Base-by-base conservation (phyloP, 2,888 invertebrate genomes). In the Aporophyla lueneburgensis region DNA sequence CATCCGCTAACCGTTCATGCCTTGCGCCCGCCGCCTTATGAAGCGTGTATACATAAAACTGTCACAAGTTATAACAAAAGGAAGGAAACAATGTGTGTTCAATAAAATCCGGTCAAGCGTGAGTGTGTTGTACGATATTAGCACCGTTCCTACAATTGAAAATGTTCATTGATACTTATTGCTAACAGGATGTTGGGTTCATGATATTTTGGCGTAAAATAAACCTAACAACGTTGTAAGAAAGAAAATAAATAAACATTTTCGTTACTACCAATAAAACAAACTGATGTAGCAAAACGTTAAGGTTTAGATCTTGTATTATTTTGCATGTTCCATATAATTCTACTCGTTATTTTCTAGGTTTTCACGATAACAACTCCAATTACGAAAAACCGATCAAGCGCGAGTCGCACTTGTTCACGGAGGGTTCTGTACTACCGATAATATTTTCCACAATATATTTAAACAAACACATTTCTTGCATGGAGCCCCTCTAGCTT, bases 31-130 rank as follows among this genome's bases (percentile, higher is more conserved):
- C 12, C 40, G 66, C 19, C 63, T 73, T 66, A 77, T 67, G 81
- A 87, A 77, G 84, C 87, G 81, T 78, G 76, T 43, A 77, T 76
- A 86, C 86, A 86, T 89, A 86, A 86, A 89, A 83, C 89, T 88
- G 91, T 90, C 89, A 80, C 81, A 81, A 84, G 78, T 78, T 83
- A 81, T 78, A 78, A 82, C 72, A 76, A 81, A 83, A 90, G 89
- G 90, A 91, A 91, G 90, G 84, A 89, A 89, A 80, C 73, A 67
- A 81, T 85, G 74, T 74, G 79, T 70, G 82, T 77, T 82, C 67
- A 73, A 85, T 77, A 74, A 76, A 86, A 84, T 71, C 79, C 80
- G 87, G 85, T 88, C 85, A 84, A 76, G 79, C 63, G 81, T 73
- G 74, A 84, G 68, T 56, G 67, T 65, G 43, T 16, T 71, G 54